phyloP scores from a whole-genome alignment of 1,140 invertebrate genomes.

The Atta colombica region DNA sequence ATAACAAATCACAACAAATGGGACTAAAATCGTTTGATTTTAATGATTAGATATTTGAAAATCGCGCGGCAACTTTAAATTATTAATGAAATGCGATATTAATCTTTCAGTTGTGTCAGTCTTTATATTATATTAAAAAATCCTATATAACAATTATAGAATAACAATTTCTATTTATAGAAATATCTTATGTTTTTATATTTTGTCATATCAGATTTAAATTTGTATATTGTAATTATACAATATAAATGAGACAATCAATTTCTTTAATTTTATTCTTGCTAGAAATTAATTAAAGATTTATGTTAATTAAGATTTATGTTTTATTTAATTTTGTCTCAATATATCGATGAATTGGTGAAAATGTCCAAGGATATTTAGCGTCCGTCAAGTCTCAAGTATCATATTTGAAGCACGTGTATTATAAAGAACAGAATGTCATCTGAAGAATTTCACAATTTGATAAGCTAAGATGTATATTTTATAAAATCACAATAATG shows the following conservation, averaged over 20 bases:
- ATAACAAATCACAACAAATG: neutral
- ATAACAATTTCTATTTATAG: neutral
- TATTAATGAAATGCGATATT: neutral
- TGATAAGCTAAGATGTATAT: neutral
- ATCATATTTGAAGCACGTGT: neutral
- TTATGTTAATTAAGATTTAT: neutral
- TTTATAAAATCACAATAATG: neutral
- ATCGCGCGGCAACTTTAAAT: neutral
- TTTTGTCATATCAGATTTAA: neutral
- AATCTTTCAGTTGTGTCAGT: no score
- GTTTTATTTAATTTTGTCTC: neutral
- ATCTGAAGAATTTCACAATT: neutral
- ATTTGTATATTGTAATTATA: neutral
- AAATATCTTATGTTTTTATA: neutral
- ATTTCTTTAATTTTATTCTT: neutral
- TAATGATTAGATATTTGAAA: conserved; percentile 1
- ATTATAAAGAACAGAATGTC: neutral
- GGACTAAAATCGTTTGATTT: neutral
- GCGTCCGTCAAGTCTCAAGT: neutral
- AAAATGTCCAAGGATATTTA: neutral
- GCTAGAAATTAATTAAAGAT: neutral
- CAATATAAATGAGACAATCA: neutral
- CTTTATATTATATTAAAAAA: neutral
- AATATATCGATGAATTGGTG: neutral
- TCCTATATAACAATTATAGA: neutral